Evolutionary conservation across 2,797 vertebrate genomes (phyloP).

Genomic region (Gambelia wislizenii): DNA sequence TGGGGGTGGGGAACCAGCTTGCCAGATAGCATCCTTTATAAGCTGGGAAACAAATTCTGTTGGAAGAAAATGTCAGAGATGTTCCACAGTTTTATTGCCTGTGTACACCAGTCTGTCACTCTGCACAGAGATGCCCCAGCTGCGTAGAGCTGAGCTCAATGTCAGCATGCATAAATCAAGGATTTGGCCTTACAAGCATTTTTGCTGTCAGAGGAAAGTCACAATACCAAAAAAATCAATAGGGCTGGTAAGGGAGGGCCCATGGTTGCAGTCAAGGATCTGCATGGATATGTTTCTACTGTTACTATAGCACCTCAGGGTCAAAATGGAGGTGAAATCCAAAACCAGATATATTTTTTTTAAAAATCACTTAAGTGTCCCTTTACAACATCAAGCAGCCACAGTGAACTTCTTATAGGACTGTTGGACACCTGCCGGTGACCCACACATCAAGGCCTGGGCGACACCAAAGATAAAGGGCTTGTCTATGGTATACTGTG

Average conservation of each 20-base stretch:
- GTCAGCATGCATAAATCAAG: neutral
- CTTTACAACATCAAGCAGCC: neutral
- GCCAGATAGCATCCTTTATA: conserved; percentile 27
- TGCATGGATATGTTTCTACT: neutral
- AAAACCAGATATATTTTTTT: neutral
- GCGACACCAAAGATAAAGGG: no score
- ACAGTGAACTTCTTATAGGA: no score
- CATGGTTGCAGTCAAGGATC: neutral
- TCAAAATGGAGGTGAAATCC: neutral
- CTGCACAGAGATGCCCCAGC: neutral
- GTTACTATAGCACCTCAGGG: neutral
- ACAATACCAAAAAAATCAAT: neutral
- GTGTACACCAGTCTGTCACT: neutral
- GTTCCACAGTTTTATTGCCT: neutral
- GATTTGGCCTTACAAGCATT: neutral
- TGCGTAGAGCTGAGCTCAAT: neutral
- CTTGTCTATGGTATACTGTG: no score
- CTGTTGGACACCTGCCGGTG: neutral
- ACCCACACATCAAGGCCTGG: neutral
- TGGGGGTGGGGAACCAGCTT: conserved; percentile 41
- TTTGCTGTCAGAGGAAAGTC: neutral
- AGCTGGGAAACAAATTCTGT: conserved; percentile 33
- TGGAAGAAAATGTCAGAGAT: conserved; percentile 30
- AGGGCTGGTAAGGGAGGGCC: neutral
- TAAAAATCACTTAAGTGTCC: neutral